A percentile compares a stretch with the other conserved stretches of the same genome.
phyloP scores from a whole-genome alignment of 1,140 invertebrate species.

The Dendrolimus punctatus region DNA sequence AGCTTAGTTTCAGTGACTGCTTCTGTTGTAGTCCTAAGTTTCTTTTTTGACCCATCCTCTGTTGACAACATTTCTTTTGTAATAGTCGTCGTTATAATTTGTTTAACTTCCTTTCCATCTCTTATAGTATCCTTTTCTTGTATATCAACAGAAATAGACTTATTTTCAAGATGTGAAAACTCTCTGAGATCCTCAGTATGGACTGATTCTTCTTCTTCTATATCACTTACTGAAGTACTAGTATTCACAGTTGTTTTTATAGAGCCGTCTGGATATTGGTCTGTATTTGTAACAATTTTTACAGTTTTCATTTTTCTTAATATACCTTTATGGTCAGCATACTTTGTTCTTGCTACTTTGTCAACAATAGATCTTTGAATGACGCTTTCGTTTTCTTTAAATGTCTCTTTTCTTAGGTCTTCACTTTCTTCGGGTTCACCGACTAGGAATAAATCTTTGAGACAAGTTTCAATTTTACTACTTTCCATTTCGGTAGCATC shows the following conservation, averaged over 20 bases:
- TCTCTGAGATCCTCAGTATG: slow-evolving; percentile 24
- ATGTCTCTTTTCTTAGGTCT: slow-evolving; percentile 33
- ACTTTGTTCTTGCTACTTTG: slow-evolving; percentile 25
- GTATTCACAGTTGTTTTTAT: slow-evolving; percentile 38
- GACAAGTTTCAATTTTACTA: neutral
- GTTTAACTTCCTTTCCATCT: slow-evolving; percentile 48
- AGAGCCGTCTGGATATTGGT: slow-evolving; percentile 35
- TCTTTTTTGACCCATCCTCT: slow-evolving; percentile 40
- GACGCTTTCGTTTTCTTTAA: slow-evolving; percentile 38
- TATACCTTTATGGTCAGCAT: slow-evolving; percentile 20
- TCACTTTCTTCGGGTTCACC: slow-evolving; percentile 39
- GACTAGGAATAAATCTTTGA: slow-evolving; percentile 38
- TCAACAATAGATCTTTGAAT: slow-evolving; percentile 32
- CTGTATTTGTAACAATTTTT: slow-evolving; percentile 13
- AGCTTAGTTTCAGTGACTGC: slow-evolving; percentile 54
- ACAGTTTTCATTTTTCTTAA: slow-evolving; percentile 16
- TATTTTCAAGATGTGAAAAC: slow-evolving; percentile 41
- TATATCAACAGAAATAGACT: slow-evolving; percentile 45
- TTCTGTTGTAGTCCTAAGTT: slow-evolving; percentile 56
- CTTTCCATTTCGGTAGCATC: slow-evolving; percentile 20
- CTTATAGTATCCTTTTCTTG: slow-evolving; percentile 36
- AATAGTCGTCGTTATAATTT: slow-evolving; percentile 60
- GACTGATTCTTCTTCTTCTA: slow-evolving; percentile 20
- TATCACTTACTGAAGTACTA: slow-evolving; percentile 40
- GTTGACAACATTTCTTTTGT: slow-evolving; percentile 58